A percentile compares a stretch with the other conserved stretches of the same genome.
Evolutionary conservation across 2,888 invertebrate species (phyloP).

Genomic region (Tupiocoris notatus): DNA sequence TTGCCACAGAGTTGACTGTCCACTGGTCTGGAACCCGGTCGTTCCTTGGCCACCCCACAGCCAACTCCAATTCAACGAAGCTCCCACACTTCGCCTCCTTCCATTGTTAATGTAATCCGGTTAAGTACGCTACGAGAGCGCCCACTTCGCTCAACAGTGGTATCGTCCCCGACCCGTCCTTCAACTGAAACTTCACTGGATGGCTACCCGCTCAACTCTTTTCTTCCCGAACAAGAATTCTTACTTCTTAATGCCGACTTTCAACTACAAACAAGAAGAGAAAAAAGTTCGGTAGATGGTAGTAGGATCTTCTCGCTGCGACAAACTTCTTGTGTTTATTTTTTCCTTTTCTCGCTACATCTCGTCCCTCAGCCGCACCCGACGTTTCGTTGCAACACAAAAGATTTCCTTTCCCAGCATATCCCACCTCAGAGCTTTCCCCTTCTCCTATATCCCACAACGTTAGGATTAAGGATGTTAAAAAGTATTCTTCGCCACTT

Average conservation of each 20-base stretch:
- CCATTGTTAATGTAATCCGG: slow-evolving; percentile 39
- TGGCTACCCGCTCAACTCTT: neutral
- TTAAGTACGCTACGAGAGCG: slow-evolving; percentile 15
- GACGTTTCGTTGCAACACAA: slow-evolving; percentile 5
- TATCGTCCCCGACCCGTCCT: neutral
- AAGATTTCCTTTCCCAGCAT: slow-evolving; percentile 20
- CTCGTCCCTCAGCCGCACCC: neutral
- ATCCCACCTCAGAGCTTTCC: neutral
- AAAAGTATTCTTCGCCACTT: slow-evolving; percentile 9
- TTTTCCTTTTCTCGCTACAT: neutral
- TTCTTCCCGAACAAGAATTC: slow-evolving; percentile 31
- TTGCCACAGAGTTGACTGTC: neutral
- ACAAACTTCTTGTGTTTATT: neutral
- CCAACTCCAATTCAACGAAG: neutral
- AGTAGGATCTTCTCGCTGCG: neutral
- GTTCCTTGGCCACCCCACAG: neutral
- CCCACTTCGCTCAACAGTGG: neutral
- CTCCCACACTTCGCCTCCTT: neutral
- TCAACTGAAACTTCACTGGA: neutral
- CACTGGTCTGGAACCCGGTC: neutral
- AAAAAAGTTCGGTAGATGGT: slow-evolving; percentile 28
- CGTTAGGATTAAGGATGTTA: slow-evolving; percentile 11
- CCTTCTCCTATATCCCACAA: slow-evolving; percentile 1
- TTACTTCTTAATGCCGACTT: slow-evolving; percentile 37
- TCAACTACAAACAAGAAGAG: slow-evolving; percentile 32